Evolutionary conservation across 2,797 vertebrate genomes (phyloP), one percentile per base, ranked within the genome.

Genomic region (Babyrousa celebensis): DNA sequence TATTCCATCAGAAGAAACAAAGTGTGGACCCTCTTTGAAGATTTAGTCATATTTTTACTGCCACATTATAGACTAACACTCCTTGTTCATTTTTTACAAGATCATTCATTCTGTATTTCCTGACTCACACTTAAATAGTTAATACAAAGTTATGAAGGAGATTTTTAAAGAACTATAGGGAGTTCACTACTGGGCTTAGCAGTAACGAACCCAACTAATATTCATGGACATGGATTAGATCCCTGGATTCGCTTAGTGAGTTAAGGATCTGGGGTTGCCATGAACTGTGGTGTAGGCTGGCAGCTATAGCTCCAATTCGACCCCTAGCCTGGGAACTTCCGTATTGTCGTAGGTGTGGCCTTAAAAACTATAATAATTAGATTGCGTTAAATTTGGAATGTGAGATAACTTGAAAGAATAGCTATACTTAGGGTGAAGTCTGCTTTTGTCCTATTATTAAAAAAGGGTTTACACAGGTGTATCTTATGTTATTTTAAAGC

Each of bases 331-430:
- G 43, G 43, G 43, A 48, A 48, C 43, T 48, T 48, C 43, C 43
- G 6, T 48, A 48, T 48, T 48, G 43, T 48, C 43, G 9, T 48
- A 6, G 6, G 43, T 48, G 43, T 48, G 43, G 43, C 43, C 43
- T 48, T 48, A 48, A 48, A 48, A 93, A 87, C 72, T 80, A 10
- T 88, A 58, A 52, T 89, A 78, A 43, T 94, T 93, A 89, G 72
- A 63, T 70, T 36, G n/a, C 23, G 60, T 84, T 95, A 89, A 70
- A 78, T 91, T 97, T 95, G 71, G 56, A 86, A 93, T 87, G 93
- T 93, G 60, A 93, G 62, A 68, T 70, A 82, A 92, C 14, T 58
- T 94, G 12, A 82, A 96, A 56, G 63, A 86, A 91, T 70, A 90
- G 29, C 67, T 94, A 52, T 94, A 52, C 72, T 92, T 88, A 91